Percentiles rank a stretch among this genome's conserved stretches.
phyloP scores from a whole-genome alignment of 2,797 vertebrate species.

The Pteropus rufus region DNA sequence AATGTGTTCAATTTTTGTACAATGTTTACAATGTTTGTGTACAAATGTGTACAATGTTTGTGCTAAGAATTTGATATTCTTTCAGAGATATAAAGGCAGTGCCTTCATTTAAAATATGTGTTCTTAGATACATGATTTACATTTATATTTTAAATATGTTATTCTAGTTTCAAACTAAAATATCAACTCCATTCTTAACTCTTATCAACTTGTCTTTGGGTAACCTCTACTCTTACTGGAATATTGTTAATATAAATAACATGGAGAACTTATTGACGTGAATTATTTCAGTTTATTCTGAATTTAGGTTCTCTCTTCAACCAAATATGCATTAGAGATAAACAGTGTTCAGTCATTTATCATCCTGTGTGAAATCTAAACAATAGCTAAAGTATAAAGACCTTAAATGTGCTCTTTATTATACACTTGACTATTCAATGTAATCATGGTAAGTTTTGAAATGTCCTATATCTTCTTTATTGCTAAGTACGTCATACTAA shows the following conservation, averaged over 20 bases:
- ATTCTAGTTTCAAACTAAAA: not conserved
- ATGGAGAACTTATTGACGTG: not conserved
- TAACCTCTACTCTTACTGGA: not conserved
- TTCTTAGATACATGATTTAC: not conserved
- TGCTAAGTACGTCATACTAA: not conserved
- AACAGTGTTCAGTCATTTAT: not conserved
- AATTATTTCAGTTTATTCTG: not conserved
- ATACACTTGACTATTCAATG: not conserved
- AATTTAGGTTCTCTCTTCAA: not conserved
- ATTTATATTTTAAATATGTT: not conserved
- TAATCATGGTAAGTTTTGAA: not conserved
- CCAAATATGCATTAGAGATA: not conserved
- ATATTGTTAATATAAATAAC: not conserved
- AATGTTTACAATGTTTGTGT: no score
- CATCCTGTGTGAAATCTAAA: not conserved
- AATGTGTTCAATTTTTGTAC: not conserved
- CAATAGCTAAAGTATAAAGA: not conserved
- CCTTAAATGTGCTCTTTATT: not conserved
- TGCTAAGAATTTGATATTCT: not conserved
- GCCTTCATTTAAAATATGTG: not conserved
- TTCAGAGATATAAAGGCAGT: not conserved
- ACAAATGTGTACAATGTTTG: no score
- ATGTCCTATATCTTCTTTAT: not conserved
- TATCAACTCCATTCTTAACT: not conserved
- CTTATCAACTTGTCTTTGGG: not conserved